phyloP scores from a whole-genome alignment of 2,888 invertebrate genomes.

The Augochlorella aurata region DNA sequence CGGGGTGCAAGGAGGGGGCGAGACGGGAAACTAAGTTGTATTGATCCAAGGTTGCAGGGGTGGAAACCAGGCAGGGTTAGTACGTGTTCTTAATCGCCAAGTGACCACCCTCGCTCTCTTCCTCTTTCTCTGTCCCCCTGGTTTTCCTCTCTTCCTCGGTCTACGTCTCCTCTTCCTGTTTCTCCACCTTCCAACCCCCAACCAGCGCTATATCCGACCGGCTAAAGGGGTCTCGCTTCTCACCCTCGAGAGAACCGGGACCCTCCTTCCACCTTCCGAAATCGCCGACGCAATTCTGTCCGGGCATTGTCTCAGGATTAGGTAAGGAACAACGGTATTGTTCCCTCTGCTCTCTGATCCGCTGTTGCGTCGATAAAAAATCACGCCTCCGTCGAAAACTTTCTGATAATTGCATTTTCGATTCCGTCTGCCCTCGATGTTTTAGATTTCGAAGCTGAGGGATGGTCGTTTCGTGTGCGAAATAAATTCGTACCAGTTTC shows the following conservation, averaged over 20 bases:
- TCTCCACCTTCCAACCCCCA: constrained; percentile 71
- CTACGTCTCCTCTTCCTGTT: constrained; percentile 65
- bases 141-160: constrained; percentile 45
- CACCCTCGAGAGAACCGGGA: constrained; percentile 63
- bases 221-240: constrained; percentile 68
- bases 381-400: constrained; percentile 12
- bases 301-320: constrained; percentile 77
- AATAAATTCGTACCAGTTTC: neutral
- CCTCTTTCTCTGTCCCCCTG: constrained; percentile 66
- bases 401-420: neutral
- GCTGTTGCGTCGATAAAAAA: constrained; percentile 51
- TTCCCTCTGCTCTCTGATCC: constrained; percentile 50
- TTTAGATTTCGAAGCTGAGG: neutral
- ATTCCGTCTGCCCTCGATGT: neutral
- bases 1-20: constrained; percentile 62
- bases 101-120: constrained; percentile 79
- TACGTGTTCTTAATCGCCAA: constrained; percentile 83
- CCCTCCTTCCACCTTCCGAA: constrained; percentile 55
- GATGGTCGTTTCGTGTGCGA: neutral
- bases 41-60: constrained; percentile 81
- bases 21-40: constrained; percentile 81
- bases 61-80: constrained; percentile 81
- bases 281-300: constrained; percentile 74
- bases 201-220: constrained; percentile 63
- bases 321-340: constrained; percentile 71